phyloP scores from a whole-genome alignment of 2,797 vertebrate species.

The Todus mexicanus region DNA sequence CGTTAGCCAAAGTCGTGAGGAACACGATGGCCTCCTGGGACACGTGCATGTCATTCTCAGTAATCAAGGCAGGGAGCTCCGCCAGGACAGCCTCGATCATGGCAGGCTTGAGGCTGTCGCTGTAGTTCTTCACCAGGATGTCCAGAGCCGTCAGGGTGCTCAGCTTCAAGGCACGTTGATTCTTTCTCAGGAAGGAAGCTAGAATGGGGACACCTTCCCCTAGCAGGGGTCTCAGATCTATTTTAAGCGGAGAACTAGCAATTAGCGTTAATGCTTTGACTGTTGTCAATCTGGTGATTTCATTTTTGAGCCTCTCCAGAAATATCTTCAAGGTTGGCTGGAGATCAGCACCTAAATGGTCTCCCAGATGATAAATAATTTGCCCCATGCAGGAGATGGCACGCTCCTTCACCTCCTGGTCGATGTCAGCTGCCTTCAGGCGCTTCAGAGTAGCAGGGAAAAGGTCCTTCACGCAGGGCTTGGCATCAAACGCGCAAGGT shows the following conservation, averaged over 20 bases:
- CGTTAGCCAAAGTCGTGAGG: constrained; percentile 82
- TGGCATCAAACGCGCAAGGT: constrained; percentile 75
- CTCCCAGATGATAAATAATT: constrained; percentile 85
- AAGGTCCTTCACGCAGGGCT: constrained; percentile 81
- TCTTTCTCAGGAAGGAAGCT: constrained; percentile 92
- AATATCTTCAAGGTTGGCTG: constrained; percentile 84
- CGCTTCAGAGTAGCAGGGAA: constrained; percentile 82
- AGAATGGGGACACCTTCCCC: constrained; percentile 83
- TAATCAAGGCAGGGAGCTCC: constrained; percentile 87
- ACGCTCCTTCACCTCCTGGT: constrained; percentile 95
- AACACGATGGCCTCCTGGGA: constrained; percentile 85
- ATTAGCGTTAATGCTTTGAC: constrained; percentile 85
- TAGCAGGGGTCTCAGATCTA: constrained; percentile 84
- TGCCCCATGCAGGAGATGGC: constrained; percentile 93
- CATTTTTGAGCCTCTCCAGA: constrained; percentile 89
- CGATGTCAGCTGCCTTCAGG: constrained; percentile 90
- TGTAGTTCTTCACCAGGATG: constrained; percentile 83
- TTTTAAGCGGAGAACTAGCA: constrained; percentile 81
- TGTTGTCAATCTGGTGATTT: constrained; percentile 89
- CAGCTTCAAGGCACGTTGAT: constrained; percentile 87
- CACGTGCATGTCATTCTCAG: constrained; percentile 90
- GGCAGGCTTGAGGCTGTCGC: constrained; percentile 79
- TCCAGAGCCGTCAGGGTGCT: constrained; percentile 84
- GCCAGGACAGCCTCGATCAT: constrained; percentile 80
- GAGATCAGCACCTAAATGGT: constrained; percentile 83